phyloP scores from a whole-genome alignment of 2,113 vertebrate genomes.

The Callaeas wilsoni region DNA sequence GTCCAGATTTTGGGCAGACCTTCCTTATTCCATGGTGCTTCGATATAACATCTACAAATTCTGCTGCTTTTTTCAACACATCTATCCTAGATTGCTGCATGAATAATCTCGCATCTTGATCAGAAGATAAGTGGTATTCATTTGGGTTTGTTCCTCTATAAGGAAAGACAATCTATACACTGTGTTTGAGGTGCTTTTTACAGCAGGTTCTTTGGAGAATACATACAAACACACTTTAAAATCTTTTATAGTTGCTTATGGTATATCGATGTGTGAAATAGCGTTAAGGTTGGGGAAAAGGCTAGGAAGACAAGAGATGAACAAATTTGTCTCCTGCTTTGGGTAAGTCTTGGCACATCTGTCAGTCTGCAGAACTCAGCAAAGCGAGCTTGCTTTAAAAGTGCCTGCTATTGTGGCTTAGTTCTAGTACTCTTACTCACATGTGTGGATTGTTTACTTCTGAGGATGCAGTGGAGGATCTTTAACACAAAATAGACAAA shows the following conservation, averaged over 20 bases:
- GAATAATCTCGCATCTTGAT: background rate
- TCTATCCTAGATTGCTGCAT: background rate
- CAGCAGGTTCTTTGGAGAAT: background rate
- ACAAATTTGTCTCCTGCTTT: background rate
- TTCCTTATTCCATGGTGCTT: background rate
- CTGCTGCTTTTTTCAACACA: background rate
- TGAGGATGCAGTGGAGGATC: background rate
- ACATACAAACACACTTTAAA: background rate
- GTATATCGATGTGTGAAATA: background rate
- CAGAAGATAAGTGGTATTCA: background rate
- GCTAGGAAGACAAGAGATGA: background rate
- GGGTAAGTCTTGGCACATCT: background rate
- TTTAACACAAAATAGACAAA: background rate
- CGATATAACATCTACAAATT: background rate
- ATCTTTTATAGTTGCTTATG: background rate
- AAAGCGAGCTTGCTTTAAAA: background rate
- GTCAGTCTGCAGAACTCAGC: background rate
- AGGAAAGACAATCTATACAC: background rate
- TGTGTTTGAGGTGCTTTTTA: background rate
- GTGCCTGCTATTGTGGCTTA: background rate
- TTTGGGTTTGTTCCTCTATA: background rate
- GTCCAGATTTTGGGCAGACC: background rate
- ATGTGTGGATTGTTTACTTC: background rate
- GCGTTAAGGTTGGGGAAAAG: background rate
- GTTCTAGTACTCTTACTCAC: background rate